Conservation (phyloP, 1,140 invertebrate genomes). For the Diabrotica virgifera region DNA sequence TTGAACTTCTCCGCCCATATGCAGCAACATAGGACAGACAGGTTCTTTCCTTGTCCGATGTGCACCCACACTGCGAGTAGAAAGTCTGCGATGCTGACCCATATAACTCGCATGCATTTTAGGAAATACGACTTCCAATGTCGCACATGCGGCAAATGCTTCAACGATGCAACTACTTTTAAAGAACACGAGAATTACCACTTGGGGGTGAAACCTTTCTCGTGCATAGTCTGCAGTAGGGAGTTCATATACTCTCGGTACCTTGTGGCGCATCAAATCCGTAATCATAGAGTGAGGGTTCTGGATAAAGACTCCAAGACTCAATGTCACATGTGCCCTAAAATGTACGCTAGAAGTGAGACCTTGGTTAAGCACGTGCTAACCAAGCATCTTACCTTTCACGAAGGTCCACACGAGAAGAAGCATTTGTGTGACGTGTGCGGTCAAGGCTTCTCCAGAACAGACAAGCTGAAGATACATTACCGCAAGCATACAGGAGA, state of each 20-base stretch:
- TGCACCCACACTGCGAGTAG: slow-evolving; percentile 33
- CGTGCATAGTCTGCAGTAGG: slow-evolving; percentile 62
- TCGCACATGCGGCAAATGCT: slow-evolving; percentile 53
- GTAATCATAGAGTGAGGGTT: slow-evolving; percentile 48
- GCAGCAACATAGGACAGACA: slow-evolving; percentile 32
- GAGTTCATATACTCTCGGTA: slow-evolving; percentile 58
- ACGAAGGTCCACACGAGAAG: slow-evolving; percentile 39
- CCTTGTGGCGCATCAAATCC: slow-evolving; percentile 43
- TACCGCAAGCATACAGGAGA: slow-evolving; percentile 58
- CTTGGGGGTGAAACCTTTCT: slow-evolving; percentile 64
- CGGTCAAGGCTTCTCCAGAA: slow-evolving; percentile 56
- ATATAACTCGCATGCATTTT: slow-evolving; percentile 37
- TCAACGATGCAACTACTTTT: slow-evolving; percentile 40
- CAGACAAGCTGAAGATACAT: slow-evolving; percentile 59
- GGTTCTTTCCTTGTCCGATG: slow-evolving; percentile 34
- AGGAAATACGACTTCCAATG: slow-evolving; percentile 50
- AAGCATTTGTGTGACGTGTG: slow-evolving; percentile 55
- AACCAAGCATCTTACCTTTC: slow-evolving; percentile 50
- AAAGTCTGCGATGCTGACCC: slow-evolving; percentile 33
- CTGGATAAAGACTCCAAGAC: slow-evolving; percentile 35
- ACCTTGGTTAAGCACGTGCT: slow-evolving; percentile 53
- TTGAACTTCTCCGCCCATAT: slow-evolving; percentile 36
- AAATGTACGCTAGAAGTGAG: slow-evolving; percentile 49
- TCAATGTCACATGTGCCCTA: slow-evolving; percentile 46
- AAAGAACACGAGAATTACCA: slow-evolving; percentile 63